phyloP scores from a whole-genome alignment of 2,888 invertebrate species.

The Calliphora vomitoria region DNA sequence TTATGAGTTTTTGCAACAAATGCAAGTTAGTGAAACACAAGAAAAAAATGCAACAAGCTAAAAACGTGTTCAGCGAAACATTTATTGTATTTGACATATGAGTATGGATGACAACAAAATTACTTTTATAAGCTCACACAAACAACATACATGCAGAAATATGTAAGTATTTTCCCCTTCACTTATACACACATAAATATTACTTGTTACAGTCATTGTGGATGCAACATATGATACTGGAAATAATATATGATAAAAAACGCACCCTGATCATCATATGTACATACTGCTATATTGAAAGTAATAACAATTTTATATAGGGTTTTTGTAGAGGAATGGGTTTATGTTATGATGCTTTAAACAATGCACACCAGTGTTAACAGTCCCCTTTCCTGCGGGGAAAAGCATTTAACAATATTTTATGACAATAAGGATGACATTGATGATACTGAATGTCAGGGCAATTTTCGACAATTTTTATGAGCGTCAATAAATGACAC shows the following conservation, averaged over 20 bases:
- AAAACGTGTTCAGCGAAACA: conserved; percentile 53
- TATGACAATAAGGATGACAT: conserved; percentile 70
- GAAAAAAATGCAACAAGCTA: conserved; percentile 71
- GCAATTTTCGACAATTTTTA: conserved; percentile 71
- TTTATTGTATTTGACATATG: conserved; percentile 52
- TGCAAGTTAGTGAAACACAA: conserved; percentile 46
- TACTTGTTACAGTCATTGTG: conserved; percentile 50
- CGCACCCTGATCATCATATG: no score
- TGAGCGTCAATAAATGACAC: conserved; percentile 68
- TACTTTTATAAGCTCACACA: conserved; percentile 12
- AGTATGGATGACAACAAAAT: conserved; percentile 36
- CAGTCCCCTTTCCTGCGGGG: neutral
- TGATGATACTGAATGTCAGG: conserved; percentile 65
- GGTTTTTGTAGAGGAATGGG: neutral
- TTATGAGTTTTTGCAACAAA: conserved; percentile 41
- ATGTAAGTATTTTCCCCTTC: neutral
- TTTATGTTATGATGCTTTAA: neutral
- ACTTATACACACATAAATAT: conserved; percentile 12
- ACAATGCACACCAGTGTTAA: neutral
- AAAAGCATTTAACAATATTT: conserved; percentile 64
- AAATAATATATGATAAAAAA: conserved; percentile 41
- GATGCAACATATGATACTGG: conserved; percentile 66
- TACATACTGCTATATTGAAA: neutral
- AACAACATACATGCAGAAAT: neutral
- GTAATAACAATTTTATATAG: conserved; percentile 41